Conservation (phyloP, 2,113 vertebrate genomes). For the Eubucco bourcierii region DNA sequence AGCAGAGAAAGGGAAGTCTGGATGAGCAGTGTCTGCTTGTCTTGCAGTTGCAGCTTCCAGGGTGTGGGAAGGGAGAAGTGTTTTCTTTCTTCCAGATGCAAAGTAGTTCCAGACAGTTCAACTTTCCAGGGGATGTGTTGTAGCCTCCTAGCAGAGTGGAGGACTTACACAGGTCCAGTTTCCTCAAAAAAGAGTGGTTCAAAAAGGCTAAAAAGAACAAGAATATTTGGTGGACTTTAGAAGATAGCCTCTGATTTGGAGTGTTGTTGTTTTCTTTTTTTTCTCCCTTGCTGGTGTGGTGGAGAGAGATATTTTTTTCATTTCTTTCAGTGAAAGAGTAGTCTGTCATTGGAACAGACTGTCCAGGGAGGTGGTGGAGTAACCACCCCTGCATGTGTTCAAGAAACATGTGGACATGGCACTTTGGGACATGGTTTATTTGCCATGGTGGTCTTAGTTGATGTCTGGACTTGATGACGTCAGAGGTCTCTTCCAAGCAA, state of each 20-base stretch:
- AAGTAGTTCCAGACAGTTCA: not conserved
- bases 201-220: not conserved
- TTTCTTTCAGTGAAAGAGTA: too few relatives aligned
- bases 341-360: too few relatives aligned
- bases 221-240: not conserved
- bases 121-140: not conserved
- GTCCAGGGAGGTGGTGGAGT: too few relatives aligned
- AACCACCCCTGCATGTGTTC: too few relatives aligned
- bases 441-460: too few relatives aligned
- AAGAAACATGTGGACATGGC: too few relatives aligned
- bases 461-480: too few relatives aligned
- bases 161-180: fast-evolving
- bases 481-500: too few relatives aligned
- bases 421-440: too few relatives aligned
- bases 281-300: not conserved
- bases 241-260: not conserved
- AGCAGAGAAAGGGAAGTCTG: not conserved
- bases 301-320: not conserved
- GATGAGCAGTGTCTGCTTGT: not conserved
- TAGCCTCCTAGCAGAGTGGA: not conserved
- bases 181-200: fast-evolving
- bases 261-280: not conserved
- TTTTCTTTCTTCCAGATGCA: not conserved
- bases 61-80: not conserved
- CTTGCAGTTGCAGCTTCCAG: not conserved